Conservation (phyloP, 2,888 invertebrate genomes). For the Antheraea assamensis region DNA sequence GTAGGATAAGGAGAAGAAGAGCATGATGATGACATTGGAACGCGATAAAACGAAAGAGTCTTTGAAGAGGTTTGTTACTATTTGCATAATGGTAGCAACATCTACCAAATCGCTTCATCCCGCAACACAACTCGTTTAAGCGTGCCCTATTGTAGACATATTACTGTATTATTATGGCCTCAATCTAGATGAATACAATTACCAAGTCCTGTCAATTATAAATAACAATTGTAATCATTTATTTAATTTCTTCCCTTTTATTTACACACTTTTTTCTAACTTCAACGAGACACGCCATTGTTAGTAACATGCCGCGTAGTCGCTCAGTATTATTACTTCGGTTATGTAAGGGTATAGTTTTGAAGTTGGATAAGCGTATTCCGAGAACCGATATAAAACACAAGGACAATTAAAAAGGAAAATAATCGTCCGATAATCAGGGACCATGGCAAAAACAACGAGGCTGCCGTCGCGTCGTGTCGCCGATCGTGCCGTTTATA, state of each 20-base stretch:
- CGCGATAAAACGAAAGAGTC: no score
- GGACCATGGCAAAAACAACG: constrained; percentile 16
- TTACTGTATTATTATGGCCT: no score
- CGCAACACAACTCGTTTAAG: no score
- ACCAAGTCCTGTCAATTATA: no score
- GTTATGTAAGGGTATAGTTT: neutral
- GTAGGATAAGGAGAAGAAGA: no score
- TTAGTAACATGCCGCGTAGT: neutral
- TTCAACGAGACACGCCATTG: neutral
- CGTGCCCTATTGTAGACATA: no score
- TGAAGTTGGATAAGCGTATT: constrained; percentile 5
- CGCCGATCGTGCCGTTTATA: constrained; percentile 18
- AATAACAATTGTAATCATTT: neutral
- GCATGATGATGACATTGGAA: no score
- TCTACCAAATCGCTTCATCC: no score
- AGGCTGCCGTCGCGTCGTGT: neutral
- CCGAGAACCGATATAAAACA: constrained; percentile 1
- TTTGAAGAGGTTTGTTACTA: no score
- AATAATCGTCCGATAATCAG: constrained; percentile 23
- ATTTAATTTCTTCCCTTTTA: neutral
- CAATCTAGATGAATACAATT: no score
- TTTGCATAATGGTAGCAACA: no score
- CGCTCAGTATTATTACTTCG: neutral
- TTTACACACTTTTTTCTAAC: neutral
- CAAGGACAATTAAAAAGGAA: neutral